phyloP scores from a whole-genome alignment of 2,888 invertebrate species.

The Eupithecia dodoneata region DNA sequence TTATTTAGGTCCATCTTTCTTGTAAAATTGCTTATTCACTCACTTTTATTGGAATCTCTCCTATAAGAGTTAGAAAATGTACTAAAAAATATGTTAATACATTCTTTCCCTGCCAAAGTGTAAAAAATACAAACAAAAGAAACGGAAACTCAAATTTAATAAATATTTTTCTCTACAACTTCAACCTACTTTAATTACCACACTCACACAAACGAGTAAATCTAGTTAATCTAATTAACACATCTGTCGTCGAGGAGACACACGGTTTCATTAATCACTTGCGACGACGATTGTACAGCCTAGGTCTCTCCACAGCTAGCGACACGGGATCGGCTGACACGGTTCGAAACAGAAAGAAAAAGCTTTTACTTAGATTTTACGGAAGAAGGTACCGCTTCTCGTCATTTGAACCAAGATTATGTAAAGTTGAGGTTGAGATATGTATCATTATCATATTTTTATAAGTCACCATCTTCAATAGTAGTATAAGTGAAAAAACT shows the following conservation, averaged over 20 bases:
- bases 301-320: conserved; percentile 2
- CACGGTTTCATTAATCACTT: conserved; percentile 69
- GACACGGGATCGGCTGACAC: neutral
- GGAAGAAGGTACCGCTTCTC: neutral
- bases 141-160: neutral
- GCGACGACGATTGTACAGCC: conserved; percentile 48
- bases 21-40: too few species aligned
- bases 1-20: too few species aligned
- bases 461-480: neutral
- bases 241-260: conserved; percentile 60
- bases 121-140: too few species aligned
- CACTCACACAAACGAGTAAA: conserved; percentile 64
- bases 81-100: too few species aligned
- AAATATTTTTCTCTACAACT: neutral
- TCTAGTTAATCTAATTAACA: conserved; percentile 68
- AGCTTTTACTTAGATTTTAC: neutral
- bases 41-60: too few species aligned
- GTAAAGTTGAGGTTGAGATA: neutral
- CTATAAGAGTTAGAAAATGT: too few species aligned
- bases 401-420: neutral
- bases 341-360: neutral
- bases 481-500: too few species aligned
- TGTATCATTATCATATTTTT: neutral
- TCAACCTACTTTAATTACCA: neutral
- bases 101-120: too few species aligned